Percentiles rank a stretch among this genome's conserved stretches.
Evolutionary conservation across 2,797 vertebrate species (phyloP).

Genomic region (Coranthus polyacanthus): DNA sequence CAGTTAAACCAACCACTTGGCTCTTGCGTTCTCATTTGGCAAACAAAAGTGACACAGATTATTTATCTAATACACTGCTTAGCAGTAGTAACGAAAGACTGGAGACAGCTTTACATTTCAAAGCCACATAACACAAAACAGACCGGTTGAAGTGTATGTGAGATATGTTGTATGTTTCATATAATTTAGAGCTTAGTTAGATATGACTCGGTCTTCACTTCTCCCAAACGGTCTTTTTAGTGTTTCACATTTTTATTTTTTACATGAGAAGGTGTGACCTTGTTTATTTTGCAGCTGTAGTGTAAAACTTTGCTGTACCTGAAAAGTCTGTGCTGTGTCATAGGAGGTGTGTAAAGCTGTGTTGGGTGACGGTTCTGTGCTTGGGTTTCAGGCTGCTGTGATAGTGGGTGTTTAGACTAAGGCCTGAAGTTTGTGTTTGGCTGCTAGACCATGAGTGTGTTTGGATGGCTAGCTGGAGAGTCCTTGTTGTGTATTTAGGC

Average conservation of each 20-base stretch:
- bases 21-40: conserved; percentile 31
- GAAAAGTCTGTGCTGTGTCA: conserved; percentile 17
- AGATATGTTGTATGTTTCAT: conserved; percentile 14
- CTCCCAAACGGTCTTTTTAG: conserved; percentile 16
- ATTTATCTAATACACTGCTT: conserved; percentile 34
- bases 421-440: conserved; percentile 62
- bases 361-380: neutral
- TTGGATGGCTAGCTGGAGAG: conserved; percentile 63
- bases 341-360: conserved; percentile 6
- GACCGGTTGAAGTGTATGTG: conserved; percentile 12
- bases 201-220: neutral
- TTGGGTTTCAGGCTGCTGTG: conserved; percentile 36
- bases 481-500: conserved; percentile 77
- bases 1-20: conserved; percentile 51
- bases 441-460: conserved; percentile 60
- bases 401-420: conserved; percentile 64
- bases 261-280: conserved; percentile 16
- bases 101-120: conserved; percentile 23
- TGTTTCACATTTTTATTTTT: conserved; percentile 12
- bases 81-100: conserved; percentile 30
- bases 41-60: conserved; percentile 32
- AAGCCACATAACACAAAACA: conserved; percentile 30
- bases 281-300: conserved; percentile 32
- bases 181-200: conserved; percentile 2
- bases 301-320: conserved; percentile 6